Conservation (phyloP, 2,888 invertebrate genomes). For the Drosophila suboccidentalis region DNA sequence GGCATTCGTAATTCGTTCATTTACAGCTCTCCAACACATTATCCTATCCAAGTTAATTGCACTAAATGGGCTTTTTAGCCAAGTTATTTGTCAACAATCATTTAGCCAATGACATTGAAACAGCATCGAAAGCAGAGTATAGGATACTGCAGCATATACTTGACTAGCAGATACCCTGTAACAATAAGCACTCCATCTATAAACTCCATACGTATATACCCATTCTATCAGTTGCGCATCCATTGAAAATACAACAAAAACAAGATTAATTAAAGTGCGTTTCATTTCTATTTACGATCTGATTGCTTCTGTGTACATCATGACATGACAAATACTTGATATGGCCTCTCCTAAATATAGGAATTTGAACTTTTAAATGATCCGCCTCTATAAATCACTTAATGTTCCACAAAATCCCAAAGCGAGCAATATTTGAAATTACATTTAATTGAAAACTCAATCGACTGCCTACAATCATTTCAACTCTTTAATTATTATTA, state of each 20-base stretch:
- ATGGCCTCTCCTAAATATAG: slow-evolving; percentile 20
- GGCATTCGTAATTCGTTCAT: slow-evolving; percentile 1
- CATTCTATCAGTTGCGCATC: neutral
- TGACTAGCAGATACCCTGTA: slow-evolving; percentile 6
- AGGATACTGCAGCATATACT: neutral
- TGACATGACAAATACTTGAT: slow-evolving; percentile 17
- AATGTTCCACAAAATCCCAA: slow-evolving; percentile 30
- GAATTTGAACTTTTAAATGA: slow-evolving; percentile 19
- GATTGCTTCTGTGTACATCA: slow-evolving; percentile 11
- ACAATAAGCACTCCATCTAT: neutral
- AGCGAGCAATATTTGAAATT: slow-evolving; percentile 61
- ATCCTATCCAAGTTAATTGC: slow-evolving; percentile 26
- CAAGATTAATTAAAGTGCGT: slow-evolving; percentile 13
- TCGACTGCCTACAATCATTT: slow-evolving; percentile 22
- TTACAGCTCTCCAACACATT: neutral
- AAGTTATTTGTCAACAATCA: slow-evolving; percentile 33
- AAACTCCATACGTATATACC: neutral
- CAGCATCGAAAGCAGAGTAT: neutral
- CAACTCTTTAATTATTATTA: slow-evolving; percentile 29
- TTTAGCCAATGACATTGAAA: slow-evolving; percentile 15
- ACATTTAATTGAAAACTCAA: slow-evolving; percentile 52
- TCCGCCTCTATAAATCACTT: slow-evolving; percentile 36
- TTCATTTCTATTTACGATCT: slow-evolving; percentile 32
- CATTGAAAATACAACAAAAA: slow-evolving; percentile 6
- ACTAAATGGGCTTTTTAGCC: slow-evolving; percentile 25